Evolutionary conservation across 1,140 invertebrate species (phyloP), one percentile per base, ranked within the genome.

Genomic region (Macrosteles quadrilineatus): DNA sequence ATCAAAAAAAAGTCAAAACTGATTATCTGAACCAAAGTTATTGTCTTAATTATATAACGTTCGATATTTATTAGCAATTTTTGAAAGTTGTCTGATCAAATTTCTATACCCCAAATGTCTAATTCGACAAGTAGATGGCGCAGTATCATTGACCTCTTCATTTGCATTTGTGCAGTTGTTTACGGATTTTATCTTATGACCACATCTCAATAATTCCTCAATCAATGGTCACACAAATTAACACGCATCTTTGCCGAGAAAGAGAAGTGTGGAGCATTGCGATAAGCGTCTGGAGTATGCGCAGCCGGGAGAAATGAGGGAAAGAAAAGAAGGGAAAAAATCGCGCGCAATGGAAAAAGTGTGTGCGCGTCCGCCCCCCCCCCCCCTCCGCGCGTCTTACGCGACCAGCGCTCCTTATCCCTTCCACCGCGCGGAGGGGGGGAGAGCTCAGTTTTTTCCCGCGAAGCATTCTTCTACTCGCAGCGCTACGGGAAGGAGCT

Each of bases 291-390:
- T 2, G 2, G 47, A 25, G 29, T 21, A 23, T 57, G 21, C 29
- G 53, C 21, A 6, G 47, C 47, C 25, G 12, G 23, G 55, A 12
- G 55, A 59, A 29, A 59, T 14, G 19, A 19, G 21, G 55, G 23
- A 59, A 59, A 59, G 27, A 66, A 66, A 66, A 66, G 63, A 36
- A 66, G 63, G 63, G 63, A 66, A 66, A 66, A 43, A 45, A 66
- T 45, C 63, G 63, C 36, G 36, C 36, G 63, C 63, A 45, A 32
- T 66, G 40, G 31, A 63, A 45, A 66, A 66, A 66, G 40, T 45
- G 14, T 45, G 36, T 43, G 63, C 63, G 63, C 63, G 32, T 43
- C 23, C 36, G 14, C 32, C 36, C 21, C 63, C 32, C 62, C 62
- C 17, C 32, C 31, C 17, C 25, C 32, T 30, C 63, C 19, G n/a